phyloP scores from a whole-genome alignment of 2,797 vertebrate species.

The Lithobates pipiens region DNA sequence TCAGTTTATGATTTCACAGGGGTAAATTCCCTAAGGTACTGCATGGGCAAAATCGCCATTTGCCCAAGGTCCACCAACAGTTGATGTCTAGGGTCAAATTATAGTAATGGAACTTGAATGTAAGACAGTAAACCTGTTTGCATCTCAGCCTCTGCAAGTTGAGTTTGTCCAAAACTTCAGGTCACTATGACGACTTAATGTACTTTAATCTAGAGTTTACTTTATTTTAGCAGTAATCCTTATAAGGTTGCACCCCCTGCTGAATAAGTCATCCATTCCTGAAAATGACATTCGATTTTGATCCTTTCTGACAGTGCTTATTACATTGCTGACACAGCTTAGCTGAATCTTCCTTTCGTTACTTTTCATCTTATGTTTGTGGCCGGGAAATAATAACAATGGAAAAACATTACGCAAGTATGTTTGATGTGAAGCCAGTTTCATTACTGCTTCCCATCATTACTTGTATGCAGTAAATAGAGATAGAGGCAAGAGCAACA shows the following conservation, averaged over 20 bases:
- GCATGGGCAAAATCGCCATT: too few relatives aligned
- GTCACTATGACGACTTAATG: neutral
- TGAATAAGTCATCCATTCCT: neutral
- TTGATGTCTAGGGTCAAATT: too few relatives aligned
- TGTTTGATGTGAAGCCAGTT: constrained; percentile 44
- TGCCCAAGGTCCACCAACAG: too few relatives aligned
- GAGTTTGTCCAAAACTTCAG: neutral
- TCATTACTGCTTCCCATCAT: constrained; percentile 43
- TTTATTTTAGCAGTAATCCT: neutral
- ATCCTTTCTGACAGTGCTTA: neutral
- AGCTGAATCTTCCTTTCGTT: constrained; percentile 29
- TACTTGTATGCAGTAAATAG: constrained; percentile 25
- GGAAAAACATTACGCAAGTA: constrained; percentile 49
- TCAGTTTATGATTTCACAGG: too few relatives aligned
- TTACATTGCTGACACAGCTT: constrained; percentile 33
- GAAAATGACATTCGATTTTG: neutral
- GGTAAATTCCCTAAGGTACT: too few relatives aligned
- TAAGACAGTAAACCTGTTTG: too few relatives aligned
- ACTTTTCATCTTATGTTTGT: constrained; percentile 39
- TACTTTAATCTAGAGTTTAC: neutral
- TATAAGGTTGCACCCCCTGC: neutral
- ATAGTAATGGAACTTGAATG: too few relatives aligned
- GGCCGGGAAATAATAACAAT: constrained; percentile 49
- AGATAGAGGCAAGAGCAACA: constrained; percentile 4
- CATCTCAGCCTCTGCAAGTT: neutral